Evolutionary conservation across 2,888 invertebrate genomes (phyloP), one percentile per base, ranked within the genome.

Genomic region (Drosophila maculinotata): DNA sequence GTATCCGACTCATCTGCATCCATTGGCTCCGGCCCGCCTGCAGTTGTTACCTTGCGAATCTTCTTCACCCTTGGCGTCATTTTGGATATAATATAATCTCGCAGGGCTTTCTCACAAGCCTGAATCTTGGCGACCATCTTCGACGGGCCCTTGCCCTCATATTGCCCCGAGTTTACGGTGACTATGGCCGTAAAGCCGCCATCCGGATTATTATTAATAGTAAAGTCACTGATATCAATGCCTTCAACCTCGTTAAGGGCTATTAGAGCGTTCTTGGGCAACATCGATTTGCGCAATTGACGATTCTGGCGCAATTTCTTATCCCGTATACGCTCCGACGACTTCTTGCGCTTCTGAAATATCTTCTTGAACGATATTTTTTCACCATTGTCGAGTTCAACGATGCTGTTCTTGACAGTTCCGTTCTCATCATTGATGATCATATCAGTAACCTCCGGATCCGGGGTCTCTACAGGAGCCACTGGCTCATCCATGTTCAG

Each of bases 231-330:
- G 3, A 91, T 88, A 17, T 79, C 78, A 25, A 91, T 85, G 9
- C 91, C 91, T 63, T 90, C 93, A 87, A 97, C 93, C 92, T 98
- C 97, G 90, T 97, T 96, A 51, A 98, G 93, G 64, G 96, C 95
- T 95, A 96, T 96, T 44, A 96, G 93, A 10, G 96, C 96, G 90
- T 96, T 97, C 91, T 97, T 96, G 38, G 97, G 97, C 70, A 95
- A 93, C 52, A 97, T 92, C 48, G 96, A 94, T 57, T 95, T 95
- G 45, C 96, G 94, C 70, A 97, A 92, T 68, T 94, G 93, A 76
- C 94, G 93, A 91, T 97, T 96, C 91, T 95, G 94, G 0, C 96
- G 94, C 36, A 95, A 93, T 17, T 95, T 94, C 73, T 90, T 90
- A 60, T 91, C 91, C 36, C 90, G 91, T 10, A 88, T 87, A n/a